A percentile compares a stretch with the other conserved stretches of the same genome.
Evolutionary conservation across 2,888 invertebrate genomes (phyloP).

Genomic region (Anthrax anthrax): DNA sequence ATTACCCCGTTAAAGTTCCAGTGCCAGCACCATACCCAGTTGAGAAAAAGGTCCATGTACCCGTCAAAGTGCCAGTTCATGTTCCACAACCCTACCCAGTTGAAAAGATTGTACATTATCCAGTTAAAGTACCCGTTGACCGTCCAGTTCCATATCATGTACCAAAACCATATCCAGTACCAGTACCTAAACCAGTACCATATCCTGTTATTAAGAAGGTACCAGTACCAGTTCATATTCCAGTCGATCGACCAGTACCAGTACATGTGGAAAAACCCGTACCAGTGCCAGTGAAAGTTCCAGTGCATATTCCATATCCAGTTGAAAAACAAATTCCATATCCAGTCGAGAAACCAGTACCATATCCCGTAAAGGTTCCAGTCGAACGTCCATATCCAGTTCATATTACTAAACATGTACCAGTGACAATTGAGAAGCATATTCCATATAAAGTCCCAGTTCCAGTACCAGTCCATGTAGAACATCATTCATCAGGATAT

Average conservation of each 20-base stretch:
- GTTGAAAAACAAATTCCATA: constrained; percentile 44
- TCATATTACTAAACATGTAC: constrained; percentile 45
- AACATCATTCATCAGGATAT: constrained; percentile 21
- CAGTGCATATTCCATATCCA: constrained; percentile 55
- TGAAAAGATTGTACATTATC: constrained; percentile 51
- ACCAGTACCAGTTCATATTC: constrained; percentile 41
- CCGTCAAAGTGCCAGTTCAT: constrained; percentile 55
- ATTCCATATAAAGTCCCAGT: constrained; percentile 48
- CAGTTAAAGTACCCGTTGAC: constrained; percentile 54
- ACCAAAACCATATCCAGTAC: constrained; percentile 42
- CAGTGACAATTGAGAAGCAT: constrained; percentile 50
- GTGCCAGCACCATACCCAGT: constrained; percentile 57
- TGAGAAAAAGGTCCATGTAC: constrained; percentile 42
- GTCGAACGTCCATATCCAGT: constrained; percentile 46
- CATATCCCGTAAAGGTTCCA: constrained; percentile 44
- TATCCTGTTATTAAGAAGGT: constrained; percentile 47
- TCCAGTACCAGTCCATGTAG: constrained; percentile 22
- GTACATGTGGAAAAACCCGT: constrained; percentile 44
- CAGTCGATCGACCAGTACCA: constrained; percentile 41
- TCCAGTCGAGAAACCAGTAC: constrained; percentile 52
- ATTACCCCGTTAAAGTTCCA: constrained; percentile 52
- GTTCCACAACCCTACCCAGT: constrained; percentile 58
- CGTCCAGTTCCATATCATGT: constrained; percentile 49
- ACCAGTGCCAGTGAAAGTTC: constrained; percentile 53
- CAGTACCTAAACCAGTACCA: constrained; percentile 40